Base-by-base conservation (phyloP, 35 echinoderm and acorn worm genomes). In the Holothuria glaberrima region DNA sequence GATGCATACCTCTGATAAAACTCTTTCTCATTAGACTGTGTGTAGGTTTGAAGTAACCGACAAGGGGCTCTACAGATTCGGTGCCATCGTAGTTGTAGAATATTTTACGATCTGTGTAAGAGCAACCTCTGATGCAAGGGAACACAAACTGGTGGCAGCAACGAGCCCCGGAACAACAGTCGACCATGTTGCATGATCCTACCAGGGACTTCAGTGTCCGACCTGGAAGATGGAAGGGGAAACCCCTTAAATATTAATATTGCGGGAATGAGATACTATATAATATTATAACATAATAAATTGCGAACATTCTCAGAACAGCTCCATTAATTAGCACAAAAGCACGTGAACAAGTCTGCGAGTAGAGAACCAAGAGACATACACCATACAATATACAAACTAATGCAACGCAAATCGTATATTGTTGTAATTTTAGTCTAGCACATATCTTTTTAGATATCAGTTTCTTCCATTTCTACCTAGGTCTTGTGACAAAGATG, bases 51-150 rank as follows among this genome's bases (percentile, higher is more conserved):
- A 97, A 90, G 30, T 91, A 91, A 45, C 90, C 94, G 48, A 97
- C 94, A 19, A 97, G 41, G 0, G 94, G 94, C 68, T 97, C 90
- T 1, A 97, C 94, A 6, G 89, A 86, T 76, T 97, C 94, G 7
- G 94, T 93, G 25, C 94, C 94, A 58, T 97, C 94, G 88, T 97
- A 97, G 71, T 97, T 97, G 59, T 97, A 97, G 83, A 97, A 97
- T 9, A 94, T 84, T 88, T 74, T 93, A 31, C 92, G 69, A 45
- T 92, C 68, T 1, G 84, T 91, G 57, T 93, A 94, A 30, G 92
- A 90, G 74, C 94, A 97, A 45, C 88, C 75, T 45, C 84, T 86
- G 84, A 97, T 94, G 83, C 94, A 97, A 12, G 94, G 94, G 52
- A 93, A 97, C 25, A 93, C 73, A 52, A 86, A 93, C 77, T 97